Conservation (phyloP, 92 coral and sea anemone species). For the Epizoanthus illoricatus region DNA sequence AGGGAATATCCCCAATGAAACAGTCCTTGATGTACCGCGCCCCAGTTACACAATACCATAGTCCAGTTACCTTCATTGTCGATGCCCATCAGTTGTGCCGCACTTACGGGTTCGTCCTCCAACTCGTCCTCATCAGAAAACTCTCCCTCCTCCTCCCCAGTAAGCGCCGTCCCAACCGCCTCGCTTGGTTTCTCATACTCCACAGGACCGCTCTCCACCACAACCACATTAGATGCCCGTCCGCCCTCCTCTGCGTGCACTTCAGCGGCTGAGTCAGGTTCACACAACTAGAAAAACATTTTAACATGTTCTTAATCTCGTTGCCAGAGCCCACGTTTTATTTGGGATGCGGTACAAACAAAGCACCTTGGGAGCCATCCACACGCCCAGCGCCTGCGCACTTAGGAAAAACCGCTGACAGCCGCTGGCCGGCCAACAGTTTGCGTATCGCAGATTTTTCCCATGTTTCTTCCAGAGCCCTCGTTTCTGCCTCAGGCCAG, state of each 20-base stretch:
- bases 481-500: too few species aligned
- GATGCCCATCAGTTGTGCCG: constrained; percentile 86
- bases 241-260: constrained; percentile 2
- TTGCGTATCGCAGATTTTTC: too few species aligned
- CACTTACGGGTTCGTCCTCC: constrained; percentile 88
- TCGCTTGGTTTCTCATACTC: constrained; percentile 71
- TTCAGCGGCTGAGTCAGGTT: background rate
- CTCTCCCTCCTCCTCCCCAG: constrained; percentile 36
- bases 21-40: too few species aligned
- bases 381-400: too few species aligned
- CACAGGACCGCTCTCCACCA: constrained; percentile 94
- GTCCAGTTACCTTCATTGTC: constrained; percentile 72
- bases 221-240: constrained; percentile 49
- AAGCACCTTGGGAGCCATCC: too few species aligned
- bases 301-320: background rate
- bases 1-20: too few species aligned
- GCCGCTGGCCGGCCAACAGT: too few species aligned
- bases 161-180: constrained; percentile 5
- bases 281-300: background rate
- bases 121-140: constrained; percentile 70
- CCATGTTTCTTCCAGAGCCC: too few species aligned
- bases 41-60: too few species aligned
- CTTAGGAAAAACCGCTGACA: too few species aligned
- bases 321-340: background rate
- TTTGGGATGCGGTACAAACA: background rate